These are phyloP conservation scores for Aphidius ervi DNA, from an alignment of 1,140 invertebrate genomes.

Conservation along the genomic window DNA sequence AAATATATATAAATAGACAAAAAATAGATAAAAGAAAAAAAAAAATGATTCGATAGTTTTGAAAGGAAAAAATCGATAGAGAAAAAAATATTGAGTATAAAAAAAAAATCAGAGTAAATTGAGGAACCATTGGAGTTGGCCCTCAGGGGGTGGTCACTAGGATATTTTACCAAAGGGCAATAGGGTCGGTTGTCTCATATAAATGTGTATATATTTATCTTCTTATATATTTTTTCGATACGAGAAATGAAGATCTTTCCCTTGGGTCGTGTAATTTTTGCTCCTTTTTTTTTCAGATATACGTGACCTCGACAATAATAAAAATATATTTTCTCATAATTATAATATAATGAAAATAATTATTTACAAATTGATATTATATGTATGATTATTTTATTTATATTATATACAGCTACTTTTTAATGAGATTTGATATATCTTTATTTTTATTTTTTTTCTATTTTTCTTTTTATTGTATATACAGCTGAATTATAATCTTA, in stretches of 20 bases:
- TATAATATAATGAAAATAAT: neutral
- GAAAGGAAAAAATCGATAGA: constrained; percentile 2
- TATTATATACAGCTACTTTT: neutral
- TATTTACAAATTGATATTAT: constrained; percentile 4
- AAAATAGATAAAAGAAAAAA: neutral
- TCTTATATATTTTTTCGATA: no score
- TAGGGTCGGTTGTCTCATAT: no score
- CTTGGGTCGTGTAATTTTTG: constrained; percentile 5
- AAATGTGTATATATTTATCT: no score
- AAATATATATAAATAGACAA: no score
- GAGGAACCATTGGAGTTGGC: constrained; percentile 15
- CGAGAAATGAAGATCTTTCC: constrained; percentile 1
- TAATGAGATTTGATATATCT: no score
- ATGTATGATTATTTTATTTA: neutral
- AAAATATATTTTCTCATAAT: neutral
- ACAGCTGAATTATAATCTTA: neutral
- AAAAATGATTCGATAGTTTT: neutral
- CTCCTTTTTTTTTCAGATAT: neutral
- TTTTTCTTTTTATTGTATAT: no score
- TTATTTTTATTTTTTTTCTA: no score
- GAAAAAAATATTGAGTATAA: neutral
- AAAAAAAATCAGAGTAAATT: constrained; percentile 25
- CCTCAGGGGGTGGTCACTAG: constrained; percentile 6
- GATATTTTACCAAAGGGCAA: no score
- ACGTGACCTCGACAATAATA: neutral